phyloP scores from a whole-genome alignment of 2,888 invertebrate species.

The Anticlea derivata region DNA sequence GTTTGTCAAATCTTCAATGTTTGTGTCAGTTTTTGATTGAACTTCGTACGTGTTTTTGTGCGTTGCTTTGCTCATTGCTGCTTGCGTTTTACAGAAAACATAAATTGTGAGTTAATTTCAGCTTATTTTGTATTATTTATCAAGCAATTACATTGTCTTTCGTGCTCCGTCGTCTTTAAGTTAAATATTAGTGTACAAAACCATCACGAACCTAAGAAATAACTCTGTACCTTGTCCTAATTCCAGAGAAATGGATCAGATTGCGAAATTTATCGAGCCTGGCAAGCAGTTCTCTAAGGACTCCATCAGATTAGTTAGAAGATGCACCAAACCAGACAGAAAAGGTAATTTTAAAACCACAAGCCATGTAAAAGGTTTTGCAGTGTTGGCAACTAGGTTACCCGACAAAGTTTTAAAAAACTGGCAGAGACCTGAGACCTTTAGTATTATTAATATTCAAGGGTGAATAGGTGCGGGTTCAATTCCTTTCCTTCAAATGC shows the following conservation, averaged over 20 bases:
- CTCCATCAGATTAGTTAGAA: conserved; percentile 98
- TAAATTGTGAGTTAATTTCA: conserved; percentile 11
- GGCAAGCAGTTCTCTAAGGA: conserved; percentile 99
- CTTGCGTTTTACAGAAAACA: conserved; percentile 27
- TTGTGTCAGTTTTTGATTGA: conserved; percentile 39
- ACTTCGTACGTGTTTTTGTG: conserved; percentile 33
- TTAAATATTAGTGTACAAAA: neutral
- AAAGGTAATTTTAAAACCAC: conserved; percentile 93
- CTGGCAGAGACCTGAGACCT: too few species aligned
- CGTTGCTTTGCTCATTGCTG: conserved; percentile 34
- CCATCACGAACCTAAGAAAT: neutral
- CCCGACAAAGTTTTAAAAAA: too few species aligned
- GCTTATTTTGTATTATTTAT: neutral
- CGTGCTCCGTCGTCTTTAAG: too few species aligned
- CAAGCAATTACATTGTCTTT: too few species aligned
- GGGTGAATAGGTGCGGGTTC: too few species aligned
- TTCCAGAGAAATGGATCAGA: conserved; percentile 95
- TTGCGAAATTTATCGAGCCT: conserved; percentile 96
- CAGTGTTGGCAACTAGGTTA: conserved; percentile 40
- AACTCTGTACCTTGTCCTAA: conserved; percentile 34
- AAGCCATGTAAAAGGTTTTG: too few species aligned
- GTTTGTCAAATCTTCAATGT: conserved; percentile 50
- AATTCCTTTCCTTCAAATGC: too few species aligned
- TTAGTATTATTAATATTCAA: too few species aligned
- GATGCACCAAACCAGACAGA: conserved; percentile 99